Evolutionary conservation across 1,140 invertebrate genomes (phyloP).

Genomic region (Apis florea): DNA sequence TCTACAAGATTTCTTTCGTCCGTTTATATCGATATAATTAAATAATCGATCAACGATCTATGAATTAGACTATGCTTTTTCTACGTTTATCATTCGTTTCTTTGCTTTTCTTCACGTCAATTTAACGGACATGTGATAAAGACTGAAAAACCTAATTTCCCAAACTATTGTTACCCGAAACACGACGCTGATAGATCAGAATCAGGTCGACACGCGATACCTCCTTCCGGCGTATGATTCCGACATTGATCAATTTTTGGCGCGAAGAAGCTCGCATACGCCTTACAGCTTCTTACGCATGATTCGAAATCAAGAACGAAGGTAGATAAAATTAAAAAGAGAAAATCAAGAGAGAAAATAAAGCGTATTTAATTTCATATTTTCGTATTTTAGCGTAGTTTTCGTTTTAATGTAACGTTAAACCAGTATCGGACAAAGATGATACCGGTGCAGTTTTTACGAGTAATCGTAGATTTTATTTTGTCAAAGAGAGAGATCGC

Average conservation of each 20-base stretch:
- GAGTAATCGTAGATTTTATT: slow-evolving; percentile 48
- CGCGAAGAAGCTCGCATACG: not conserved
- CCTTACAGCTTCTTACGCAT: not conserved
- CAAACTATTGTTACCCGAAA: not conserved
- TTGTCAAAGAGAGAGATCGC: slow-evolving; percentile 23
- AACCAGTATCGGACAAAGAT: slow-evolving; percentile 1
- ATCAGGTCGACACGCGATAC: not conserved
- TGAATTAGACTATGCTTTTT: not conserved
- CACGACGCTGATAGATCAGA: not conserved
- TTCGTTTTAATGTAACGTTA: slow-evolving; percentile 34
- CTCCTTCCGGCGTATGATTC: not conserved
- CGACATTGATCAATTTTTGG: not conserved
- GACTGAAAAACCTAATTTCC: slow-evolving; percentile 19
- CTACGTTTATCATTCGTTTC: not conserved
- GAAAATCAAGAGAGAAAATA: not conserved
- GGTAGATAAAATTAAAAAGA: not conserved
- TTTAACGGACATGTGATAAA: slow-evolving; percentile 19
- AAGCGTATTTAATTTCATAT: slow-evolving; percentile 36
- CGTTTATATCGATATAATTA: not conserved
- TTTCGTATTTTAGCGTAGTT: slow-evolving; percentile 57
- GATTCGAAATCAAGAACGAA: slow-evolving; percentile 24
- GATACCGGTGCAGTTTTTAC: slow-evolving; percentile 40
- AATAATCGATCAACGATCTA: not conserved
- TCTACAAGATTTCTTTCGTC: not conserved
- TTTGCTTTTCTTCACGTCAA: not conserved